Evolutionary conservation across 2,888 invertebrate species (phyloP).

Genomic region (Beris chalybata): DNA sequence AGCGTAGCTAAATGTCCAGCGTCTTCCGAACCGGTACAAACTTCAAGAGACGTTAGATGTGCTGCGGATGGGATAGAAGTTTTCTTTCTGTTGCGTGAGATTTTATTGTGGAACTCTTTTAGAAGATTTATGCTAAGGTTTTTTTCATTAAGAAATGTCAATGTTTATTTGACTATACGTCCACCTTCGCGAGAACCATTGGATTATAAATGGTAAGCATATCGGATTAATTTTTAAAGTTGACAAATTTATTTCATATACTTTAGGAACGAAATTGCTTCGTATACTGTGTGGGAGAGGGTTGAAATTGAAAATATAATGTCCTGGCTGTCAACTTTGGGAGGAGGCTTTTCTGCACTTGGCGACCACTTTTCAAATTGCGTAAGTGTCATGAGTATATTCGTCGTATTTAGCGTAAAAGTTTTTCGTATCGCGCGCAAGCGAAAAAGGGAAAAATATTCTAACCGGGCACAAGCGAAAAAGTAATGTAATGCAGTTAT

Average conservation of each 20-base stretch:
- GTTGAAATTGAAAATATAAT: conserved; percentile 81
- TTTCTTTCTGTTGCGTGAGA: conserved; percentile 47
- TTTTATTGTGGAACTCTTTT: conserved; percentile 44
- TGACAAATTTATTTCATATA: conserved; percentile 9
- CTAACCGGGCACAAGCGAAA: too few relatives aligned
- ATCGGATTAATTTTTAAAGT: conserved; percentile 9
- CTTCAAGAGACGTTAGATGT: too few relatives aligned
- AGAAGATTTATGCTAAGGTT: conserved; percentile 39
- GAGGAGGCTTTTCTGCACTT: conserved; percentile 93
- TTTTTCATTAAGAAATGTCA: conserved; percentile 38
- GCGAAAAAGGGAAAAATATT: too few relatives aligned
- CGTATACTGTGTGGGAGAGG: conserved; percentile 61
- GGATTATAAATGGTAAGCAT: conserved; percentile 69
- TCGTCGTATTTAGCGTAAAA: too few relatives aligned
- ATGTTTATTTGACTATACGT: conserved; percentile 58
- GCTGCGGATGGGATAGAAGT: conserved; percentile 44
- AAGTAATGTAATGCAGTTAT: too few relatives aligned
- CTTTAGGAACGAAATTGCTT: conserved; percentile 60
- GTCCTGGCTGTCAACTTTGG: conserved; percentile 95
- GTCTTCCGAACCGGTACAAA: too few relatives aligned
- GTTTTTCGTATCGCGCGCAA: too few relatives aligned
- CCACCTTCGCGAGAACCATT: conserved; percentile 65
- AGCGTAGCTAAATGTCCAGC: too few relatives aligned
- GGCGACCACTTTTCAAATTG: conserved; percentile 83
- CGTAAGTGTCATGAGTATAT: conserved; percentile 58